Evolutionary conservation across 1,140 invertebrate species (phyloP).

Genomic region (Drosophila ogumai): DNA sequence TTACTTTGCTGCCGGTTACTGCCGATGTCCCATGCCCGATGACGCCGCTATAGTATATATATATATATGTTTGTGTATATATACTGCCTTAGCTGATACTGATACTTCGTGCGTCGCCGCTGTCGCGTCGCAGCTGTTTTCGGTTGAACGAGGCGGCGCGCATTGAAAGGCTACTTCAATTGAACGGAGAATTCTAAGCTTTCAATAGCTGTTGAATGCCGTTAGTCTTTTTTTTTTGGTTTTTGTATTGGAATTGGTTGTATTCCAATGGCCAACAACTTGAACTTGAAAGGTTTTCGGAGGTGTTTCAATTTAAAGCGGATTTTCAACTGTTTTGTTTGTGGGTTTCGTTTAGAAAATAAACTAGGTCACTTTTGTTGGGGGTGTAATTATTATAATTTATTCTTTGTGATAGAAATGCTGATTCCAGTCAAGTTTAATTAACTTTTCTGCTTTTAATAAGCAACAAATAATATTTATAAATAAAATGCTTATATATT

Average conservation of each 20-base stretch:
- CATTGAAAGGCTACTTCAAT: conserved; percentile 50
- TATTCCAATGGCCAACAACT: conserved; percentile 52
- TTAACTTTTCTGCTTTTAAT: not conserved
- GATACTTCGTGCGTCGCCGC: conserved; percentile 32
- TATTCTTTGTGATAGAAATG: no score
- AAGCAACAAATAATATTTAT: not conserved
- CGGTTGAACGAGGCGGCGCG: conserved; percentile 57
- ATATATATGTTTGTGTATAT: conserved; percentile 2
- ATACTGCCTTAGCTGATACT: conserved; percentile 4
- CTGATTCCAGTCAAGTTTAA: rapidly evolving
- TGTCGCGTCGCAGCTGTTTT: conserved; percentile 57
- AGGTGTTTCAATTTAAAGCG: not conserved
- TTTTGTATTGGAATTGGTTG: conserved; percentile 14
- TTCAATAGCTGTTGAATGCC: conserved; percentile 77
- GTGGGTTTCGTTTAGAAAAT: not conserved
- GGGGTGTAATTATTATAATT: not conserved
- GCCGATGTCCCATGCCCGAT: conserved; percentile 20
- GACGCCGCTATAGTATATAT: conserved; percentile 18
- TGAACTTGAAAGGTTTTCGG: conserved; percentile 42
- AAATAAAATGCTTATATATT: no score
- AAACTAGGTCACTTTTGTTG: not conserved
- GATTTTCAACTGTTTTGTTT: conserved; percentile 3
- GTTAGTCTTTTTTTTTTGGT: not conserved
- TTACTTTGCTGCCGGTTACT: conserved; percentile 51
- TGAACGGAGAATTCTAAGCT: conserved; percentile 42